Evolutionary conservation across 92 coral and sea anemone genomes (phyloP).

Genomic region (Scolanthus callimorphus): DNA sequence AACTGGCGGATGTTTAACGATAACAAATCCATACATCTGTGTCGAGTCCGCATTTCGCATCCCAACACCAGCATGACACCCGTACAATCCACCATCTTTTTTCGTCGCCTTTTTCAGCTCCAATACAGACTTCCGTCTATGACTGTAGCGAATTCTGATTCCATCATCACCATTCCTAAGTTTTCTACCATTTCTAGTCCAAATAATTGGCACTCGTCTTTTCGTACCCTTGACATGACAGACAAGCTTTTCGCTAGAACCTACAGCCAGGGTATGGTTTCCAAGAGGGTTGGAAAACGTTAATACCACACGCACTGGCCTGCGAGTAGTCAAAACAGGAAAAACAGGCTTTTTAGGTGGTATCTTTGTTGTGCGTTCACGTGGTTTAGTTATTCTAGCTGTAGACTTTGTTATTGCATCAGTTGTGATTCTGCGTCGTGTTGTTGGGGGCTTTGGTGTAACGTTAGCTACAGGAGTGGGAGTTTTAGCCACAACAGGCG

Average conservation of each 20-base stretch:
- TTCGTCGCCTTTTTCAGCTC: constrained; percentile 15
- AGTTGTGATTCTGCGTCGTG: too few relatives aligned
- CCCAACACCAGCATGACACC: constrained; percentile 49
- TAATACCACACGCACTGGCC: constrained; percentile 7
- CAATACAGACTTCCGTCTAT: constrained; percentile 39
- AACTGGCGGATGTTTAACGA: constrained; percentile 14
- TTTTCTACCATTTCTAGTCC: constrained; percentile 31
- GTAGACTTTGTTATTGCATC: too few relatives aligned
- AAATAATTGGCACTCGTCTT: constrained; percentile 17
- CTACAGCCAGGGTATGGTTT: constrained; percentile 26
- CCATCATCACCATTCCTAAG: not conserved
- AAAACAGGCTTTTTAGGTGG: too few relatives aligned
- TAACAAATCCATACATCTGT: not conserved
- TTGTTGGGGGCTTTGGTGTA: too few relatives aligned
- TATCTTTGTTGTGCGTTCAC: too few relatives aligned
- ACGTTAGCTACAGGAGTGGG: too few relatives aligned
- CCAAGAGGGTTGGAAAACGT: constrained; percentile 18
- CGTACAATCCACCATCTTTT: constrained; percentile 56
- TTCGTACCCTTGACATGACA: constrained; percentile 63
- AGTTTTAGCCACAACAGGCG: too few relatives aligned
- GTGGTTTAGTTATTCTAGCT: too few relatives aligned
- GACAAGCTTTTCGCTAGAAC: constrained; percentile 24
- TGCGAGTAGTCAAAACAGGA: too few relatives aligned
- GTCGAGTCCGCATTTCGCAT: not conserved
- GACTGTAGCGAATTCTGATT: constrained; percentile 1